Conservation (phyloP, 2,797 vertebrate genomes). For the Amblyopsis hoosieri region DNA sequence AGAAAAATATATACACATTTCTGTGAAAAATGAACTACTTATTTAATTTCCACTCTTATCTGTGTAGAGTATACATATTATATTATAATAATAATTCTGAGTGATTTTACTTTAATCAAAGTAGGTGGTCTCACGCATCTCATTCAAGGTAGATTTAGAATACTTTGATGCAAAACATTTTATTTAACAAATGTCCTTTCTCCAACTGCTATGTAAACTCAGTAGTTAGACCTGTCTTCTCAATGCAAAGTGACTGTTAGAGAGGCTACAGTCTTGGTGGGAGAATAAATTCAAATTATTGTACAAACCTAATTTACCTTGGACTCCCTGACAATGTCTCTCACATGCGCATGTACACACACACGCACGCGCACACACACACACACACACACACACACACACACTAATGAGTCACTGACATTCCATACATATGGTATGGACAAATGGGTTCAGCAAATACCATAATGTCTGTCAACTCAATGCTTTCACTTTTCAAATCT, state of each 20-base stretch:
- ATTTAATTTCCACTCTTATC: too few species aligned
- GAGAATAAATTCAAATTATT: conserved; percentile 49
- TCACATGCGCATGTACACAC: neutral
- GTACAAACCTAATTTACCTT: conserved; percentile 42
- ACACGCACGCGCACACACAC: conserved; percentile 23
- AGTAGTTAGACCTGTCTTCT: conserved; percentile 18
- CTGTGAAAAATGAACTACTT: too few species aligned
- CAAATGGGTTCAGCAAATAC: too few species aligned
- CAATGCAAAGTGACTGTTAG: conserved; percentile 54
- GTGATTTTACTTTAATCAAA: too few species aligned
- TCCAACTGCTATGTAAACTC: conserved; percentile 52
- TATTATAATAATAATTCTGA: too few species aligned
- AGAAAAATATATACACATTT: too few species aligned
- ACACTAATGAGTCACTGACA: conserved; percentile 52
- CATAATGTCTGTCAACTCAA: too few species aligned
- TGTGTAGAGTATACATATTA: too few species aligned
- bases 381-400: conserved; percentile 28
- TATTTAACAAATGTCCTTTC: conserved; percentile 23
- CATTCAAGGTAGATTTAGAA: conserved; percentile 13
- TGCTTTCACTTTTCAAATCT: too few species aligned
- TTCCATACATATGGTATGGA: conserved; percentile 33
- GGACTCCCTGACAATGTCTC: conserved; percentile 28
- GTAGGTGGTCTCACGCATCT: neutral
- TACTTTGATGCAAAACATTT: neutral
- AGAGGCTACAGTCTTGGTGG: conserved; percentile 10